Conservation (phyloP, 1,140 invertebrate genomes). For the Aphaenogaster floridana region DNA sequence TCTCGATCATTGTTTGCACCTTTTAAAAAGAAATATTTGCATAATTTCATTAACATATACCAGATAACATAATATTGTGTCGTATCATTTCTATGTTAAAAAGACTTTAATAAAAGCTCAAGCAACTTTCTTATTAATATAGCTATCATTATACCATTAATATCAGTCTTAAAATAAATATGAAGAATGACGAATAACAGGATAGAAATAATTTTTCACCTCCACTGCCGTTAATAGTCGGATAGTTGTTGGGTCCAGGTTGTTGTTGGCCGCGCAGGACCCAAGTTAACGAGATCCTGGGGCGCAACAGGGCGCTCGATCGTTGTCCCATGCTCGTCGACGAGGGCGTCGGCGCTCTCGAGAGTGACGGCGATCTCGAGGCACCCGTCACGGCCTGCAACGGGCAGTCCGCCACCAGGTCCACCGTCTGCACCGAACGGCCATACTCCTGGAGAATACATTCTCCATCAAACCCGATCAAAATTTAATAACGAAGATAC, state of each 20-base stretch:
- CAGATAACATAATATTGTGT: neutral
- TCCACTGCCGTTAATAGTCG: constrained; percentile 49
- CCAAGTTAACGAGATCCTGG: constrained; percentile 91
- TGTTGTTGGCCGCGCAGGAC: constrained; percentile 89
- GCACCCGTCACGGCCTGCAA: constrained; percentile 71
- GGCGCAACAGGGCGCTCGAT: constrained; percentile 87
- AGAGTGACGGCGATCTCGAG: constrained; percentile 73
- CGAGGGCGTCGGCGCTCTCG: constrained; percentile 64
- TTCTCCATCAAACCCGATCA: neutral
- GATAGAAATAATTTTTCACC: constrained; percentile 27
- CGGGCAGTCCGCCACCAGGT: constrained; percentile 82
- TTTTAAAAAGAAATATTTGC: constrained; percentile 12
- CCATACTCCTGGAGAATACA: constrained; percentile 74
- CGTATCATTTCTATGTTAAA: neutral
- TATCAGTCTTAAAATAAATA: neutral
- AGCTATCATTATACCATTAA: neutral
- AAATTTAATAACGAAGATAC: neutral
- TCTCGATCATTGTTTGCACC: constrained; percentile 67
- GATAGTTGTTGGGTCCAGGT: constrained; percentile 62
- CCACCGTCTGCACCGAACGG: constrained; percentile 80
- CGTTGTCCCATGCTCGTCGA: constrained; percentile 86
- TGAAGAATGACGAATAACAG: neutral
- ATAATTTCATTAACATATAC: neutral
- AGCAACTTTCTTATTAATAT: neutral
- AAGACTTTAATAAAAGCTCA: neutral